phyloP scores from a whole-genome alignment of 2,888 invertebrate genomes.

The Plagodis pulveraria region DNA sequence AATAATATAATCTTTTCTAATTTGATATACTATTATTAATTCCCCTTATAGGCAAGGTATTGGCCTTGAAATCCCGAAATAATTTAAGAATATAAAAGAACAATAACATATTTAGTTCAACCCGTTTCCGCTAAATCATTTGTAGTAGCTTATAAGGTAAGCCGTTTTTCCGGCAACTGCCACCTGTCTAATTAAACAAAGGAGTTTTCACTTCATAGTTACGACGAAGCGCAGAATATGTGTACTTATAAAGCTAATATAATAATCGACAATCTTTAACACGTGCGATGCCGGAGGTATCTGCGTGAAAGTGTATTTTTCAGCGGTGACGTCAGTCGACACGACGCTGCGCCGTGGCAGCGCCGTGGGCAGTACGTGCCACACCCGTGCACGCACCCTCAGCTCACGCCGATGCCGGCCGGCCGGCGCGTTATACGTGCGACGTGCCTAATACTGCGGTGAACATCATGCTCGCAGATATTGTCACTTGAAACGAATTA shows the following conservation, averaged over 20 bases:
- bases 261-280: conserved; percentile 1
- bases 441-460: too few relatives aligned
- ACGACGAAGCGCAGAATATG: background rate
- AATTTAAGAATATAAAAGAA: too few relatives aligned
- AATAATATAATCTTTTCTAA: too few relatives aligned
- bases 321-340: conserved; percentile 41
- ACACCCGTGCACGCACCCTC: conserved; percentile 19
- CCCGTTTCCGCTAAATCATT: too few relatives aligned
- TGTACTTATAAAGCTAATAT: background rate
- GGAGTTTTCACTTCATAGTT: background rate
- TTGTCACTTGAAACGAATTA: too few relatives aligned
- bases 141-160: too few relatives aligned
- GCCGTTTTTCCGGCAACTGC: too few relatives aligned
- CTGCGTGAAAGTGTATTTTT: conserved; percentile 40
- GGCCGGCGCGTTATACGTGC: background rate
- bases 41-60: too few relatives aligned
- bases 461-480: too few relatives aligned
- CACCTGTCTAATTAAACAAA: background rate
- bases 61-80: too few relatives aligned
- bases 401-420: background rate
- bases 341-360: conserved; percentile 39
- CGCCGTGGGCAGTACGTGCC: conserved; percentile 40
- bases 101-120: too few relatives aligned
- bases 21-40: too few relatives aligned
- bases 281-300: conserved; percentile 27